Evolutionary conservation across 53 echinoderm and acorn worm species (phyloP).

Genomic region (Temnopleurus reevesii): DNA sequence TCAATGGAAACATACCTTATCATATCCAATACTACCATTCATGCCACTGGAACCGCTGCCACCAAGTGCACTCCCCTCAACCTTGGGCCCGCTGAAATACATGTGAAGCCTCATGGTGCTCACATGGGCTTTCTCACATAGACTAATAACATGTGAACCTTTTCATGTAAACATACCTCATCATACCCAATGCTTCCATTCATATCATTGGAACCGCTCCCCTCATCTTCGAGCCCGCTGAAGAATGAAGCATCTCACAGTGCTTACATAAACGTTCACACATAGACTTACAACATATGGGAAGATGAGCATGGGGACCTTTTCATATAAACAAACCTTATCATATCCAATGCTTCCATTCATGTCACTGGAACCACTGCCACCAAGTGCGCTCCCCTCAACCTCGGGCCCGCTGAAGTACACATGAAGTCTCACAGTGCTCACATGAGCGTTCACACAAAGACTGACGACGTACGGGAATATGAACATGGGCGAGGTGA

Average conservation of each 20-base stretch:
- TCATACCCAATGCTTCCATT: not conserved
- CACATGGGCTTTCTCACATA: conserved; percentile 70
- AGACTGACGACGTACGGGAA: conserved; percentile 59
- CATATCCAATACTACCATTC: not conserved
- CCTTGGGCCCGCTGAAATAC: conserved; percentile 68
- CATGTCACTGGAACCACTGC: not conserved
- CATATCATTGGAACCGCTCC: not conserved
- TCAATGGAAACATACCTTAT: conserved; percentile 23
- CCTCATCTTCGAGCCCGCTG: conserved; percentile 70
- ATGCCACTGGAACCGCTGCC: not conserved
- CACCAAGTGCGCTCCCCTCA: conserved; percentile 42
- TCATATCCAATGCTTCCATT: not conserved
- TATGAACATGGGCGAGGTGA: conserved; percentile 51
- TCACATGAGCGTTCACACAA: conserved; percentile 73
- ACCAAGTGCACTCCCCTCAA: conserved; percentile 55
- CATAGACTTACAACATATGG: conserved; percentile 53
- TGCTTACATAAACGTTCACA: conserved; percentile 79
- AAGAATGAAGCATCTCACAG: conserved; percentile 65
- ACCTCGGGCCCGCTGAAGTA: conserved; percentile 74
- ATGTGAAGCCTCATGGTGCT: conserved; percentile 69
- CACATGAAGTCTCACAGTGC: conserved; percentile 65
- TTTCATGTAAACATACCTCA: not conserved
- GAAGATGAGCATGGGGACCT: conserved; percentile 60
- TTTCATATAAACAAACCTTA: not conserved
- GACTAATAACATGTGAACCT: conserved; percentile 63